phyloP scores from a whole-genome alignment of 2,113 vertebrate species.

The Herpetotheres cachinnans region DNA sequence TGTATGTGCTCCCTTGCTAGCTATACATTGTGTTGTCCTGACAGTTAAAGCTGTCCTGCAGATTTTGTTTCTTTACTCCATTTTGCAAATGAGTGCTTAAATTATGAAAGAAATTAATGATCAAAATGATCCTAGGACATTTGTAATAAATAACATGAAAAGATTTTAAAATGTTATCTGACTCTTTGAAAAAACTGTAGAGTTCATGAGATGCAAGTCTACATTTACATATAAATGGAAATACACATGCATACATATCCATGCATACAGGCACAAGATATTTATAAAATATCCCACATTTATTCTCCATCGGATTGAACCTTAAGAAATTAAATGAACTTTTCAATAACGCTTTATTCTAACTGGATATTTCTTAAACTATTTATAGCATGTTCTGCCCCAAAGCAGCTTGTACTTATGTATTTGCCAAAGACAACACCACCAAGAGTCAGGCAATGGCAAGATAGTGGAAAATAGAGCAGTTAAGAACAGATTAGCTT shows the following conservation, averaged over 20 bases:
- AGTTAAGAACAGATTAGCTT: not conserved
- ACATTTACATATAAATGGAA: slow-evolving; percentile 62
- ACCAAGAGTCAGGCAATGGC: not conserved
- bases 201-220: not conserved
- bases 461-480: not conserved
- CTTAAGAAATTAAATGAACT: not conserved
- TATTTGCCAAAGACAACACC: not conserved
- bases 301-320: not conserved
- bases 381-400: not conserved
- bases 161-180: slow-evolving; percentile 3
- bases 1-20: not conserved
- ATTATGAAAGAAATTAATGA: slow-evolving; percentile 53
- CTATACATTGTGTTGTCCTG: not conserved
- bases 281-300: not conserved
- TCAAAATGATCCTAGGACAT: slow-evolving; percentile 10
- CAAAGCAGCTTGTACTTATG: not conserved
- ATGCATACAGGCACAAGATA: not conserved
- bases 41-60: not conserved
- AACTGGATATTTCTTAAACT: not conserved
- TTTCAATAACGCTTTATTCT: not conserved
- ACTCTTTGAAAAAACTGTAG: not conserved
- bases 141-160: not conserved
- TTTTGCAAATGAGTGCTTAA: not conserved
- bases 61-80: not conserved
- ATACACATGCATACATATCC: not conserved